These are phyloP conservation scores for Sceloporus tristichus DNA, from an alignment of 2,113 vertebrate genomes.

Conservation along the genomic window DNA sequence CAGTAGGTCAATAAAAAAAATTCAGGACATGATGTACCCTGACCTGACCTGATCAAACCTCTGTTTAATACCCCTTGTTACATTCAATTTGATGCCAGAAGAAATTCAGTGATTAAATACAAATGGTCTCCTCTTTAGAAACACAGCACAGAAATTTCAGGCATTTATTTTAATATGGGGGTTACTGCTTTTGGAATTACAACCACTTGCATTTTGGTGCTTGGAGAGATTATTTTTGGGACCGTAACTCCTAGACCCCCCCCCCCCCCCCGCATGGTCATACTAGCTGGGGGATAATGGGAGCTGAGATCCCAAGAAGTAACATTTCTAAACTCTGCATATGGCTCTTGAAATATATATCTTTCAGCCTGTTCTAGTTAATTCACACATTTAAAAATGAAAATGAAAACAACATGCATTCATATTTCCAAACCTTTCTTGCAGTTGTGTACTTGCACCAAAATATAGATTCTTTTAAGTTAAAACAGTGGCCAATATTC, in stretches of 20 bases:
- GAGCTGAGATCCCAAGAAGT: too few species aligned
- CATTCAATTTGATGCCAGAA: slow-evolving; percentile 23
- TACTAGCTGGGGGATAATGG: too few species aligned
- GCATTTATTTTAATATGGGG: not conserved
- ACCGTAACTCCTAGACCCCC: not conserved
- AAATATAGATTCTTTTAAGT: too few species aligned
- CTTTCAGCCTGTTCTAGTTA: not conserved
- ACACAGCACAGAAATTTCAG: not conserved
- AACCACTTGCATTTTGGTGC: too few species aligned
- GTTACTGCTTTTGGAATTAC: not conserved
- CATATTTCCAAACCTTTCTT: fast-evolving
- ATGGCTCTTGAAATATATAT: too few species aligned
- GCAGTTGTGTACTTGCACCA: fast-evolving
- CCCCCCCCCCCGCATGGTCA: too few species aligned
- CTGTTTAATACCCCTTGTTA: not conserved
- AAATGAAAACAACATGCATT: not conserved
- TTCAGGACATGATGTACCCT: not conserved
- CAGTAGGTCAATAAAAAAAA: not conserved
- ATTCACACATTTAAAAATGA: fast-evolving
- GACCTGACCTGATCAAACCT: not conserved
- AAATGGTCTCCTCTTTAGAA: not conserved
- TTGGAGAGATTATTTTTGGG: not conserved
- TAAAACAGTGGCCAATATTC: too few species aligned
- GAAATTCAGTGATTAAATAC: not conserved
- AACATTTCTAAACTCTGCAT: not conserved